Conservation (phyloP, 2,113 vertebrate genomes). For the Telmatochromis bifrenatus region DNA sequence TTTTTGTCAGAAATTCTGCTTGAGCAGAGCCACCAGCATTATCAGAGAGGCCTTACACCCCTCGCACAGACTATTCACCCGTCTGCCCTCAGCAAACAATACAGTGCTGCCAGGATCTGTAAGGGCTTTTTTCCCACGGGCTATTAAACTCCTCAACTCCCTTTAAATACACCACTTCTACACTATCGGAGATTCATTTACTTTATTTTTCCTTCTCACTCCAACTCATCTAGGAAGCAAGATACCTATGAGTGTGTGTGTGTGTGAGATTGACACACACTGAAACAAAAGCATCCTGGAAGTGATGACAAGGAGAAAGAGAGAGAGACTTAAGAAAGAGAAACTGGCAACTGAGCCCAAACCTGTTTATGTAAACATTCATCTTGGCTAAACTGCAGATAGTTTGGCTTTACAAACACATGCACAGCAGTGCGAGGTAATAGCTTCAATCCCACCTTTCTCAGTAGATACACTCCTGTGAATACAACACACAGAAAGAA, state of each 20-base stretch:
- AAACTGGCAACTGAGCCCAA: constrained; percentile 25
- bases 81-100: not conserved
- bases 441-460: constrained; percentile 48
- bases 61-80: not conserved
- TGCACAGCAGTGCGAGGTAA: constrained; percentile 24
- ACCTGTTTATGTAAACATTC: constrained; percentile 65
- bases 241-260: not conserved
- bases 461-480: constrained; percentile 58
- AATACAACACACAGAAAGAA: constrained; percentile 45
- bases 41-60: not conserved
- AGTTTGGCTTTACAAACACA: constrained; percentile 28
- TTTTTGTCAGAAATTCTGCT: not conserved
- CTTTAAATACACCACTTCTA: not conserved
- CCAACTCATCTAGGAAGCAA: not conserved
- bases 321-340: not conserved
- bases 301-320: not conserved
- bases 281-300: not conserved
- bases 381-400: constrained; percentile 56
- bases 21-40: not conserved
- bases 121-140: not conserved
- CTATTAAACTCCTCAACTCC: not conserved
- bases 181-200: not conserved
- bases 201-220: not conserved
- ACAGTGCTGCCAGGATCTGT: not conserved
- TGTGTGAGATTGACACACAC: not conserved